phyloP scores from a whole-genome alignment of 1,140 invertebrate genomes.

The Temnothorax longispinosus region DNA sequence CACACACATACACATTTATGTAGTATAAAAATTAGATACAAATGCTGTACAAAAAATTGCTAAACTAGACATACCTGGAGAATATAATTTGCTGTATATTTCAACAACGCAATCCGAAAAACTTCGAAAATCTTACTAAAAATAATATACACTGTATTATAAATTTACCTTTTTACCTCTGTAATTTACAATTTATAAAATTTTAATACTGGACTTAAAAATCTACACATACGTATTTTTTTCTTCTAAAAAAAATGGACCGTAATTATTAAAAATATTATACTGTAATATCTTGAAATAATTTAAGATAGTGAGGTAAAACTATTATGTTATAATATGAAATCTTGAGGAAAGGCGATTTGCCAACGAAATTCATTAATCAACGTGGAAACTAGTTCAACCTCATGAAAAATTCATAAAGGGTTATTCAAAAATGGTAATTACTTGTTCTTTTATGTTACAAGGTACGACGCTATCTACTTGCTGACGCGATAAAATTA shows the following conservation, averaged over 20 bases:
- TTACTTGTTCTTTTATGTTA: constrained; percentile 56
- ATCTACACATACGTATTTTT: background rate
- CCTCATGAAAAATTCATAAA: constrained; percentile 57
- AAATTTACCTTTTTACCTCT: background rate
- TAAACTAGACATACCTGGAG: background rate
- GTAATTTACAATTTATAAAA: background rate
- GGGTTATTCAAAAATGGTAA: constrained; percentile 52
- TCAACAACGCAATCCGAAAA: background rate
- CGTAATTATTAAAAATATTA: background rate
- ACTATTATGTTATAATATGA: constrained; percentile 39
- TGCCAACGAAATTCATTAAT: constrained; percentile 54
- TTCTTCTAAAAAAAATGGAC: background rate
- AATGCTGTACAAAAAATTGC: background rate
- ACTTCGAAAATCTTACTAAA: background rate
- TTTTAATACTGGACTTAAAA: background rate
- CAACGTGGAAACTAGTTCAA: constrained; percentile 42
- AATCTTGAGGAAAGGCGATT: constrained; percentile 42
- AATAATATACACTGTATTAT: background rate
- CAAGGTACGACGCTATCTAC: constrained; percentile 4
- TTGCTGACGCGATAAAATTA: constrained; percentile 41
- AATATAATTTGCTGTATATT: background rate
- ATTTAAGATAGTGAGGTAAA: constrained; percentile 15
- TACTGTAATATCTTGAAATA: background rate
- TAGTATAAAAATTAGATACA: background rate
- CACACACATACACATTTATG: background rate